A percentile compares a stretch with the other conserved stretches of the same genome.
Conservation (phyloP, 2,888 invertebrate species). For the Conistra vaccinii region DNA sequence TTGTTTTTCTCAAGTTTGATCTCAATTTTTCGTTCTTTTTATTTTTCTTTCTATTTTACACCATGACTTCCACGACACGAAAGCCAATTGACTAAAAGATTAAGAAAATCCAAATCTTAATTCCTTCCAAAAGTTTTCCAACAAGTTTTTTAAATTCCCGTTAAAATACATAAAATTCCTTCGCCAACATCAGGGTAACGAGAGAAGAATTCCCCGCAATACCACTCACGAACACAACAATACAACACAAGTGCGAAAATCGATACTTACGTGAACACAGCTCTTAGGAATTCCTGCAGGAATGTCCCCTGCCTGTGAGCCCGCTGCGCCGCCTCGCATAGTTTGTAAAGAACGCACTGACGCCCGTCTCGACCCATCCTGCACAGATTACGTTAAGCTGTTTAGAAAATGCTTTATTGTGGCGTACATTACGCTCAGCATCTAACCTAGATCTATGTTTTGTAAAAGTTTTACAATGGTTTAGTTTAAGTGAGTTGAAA, state of each 20-base stretch:
- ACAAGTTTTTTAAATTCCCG: not conserved
- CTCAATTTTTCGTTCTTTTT: too few species aligned
- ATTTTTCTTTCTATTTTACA: too few species aligned
- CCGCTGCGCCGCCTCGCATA: constrained; percentile 91
- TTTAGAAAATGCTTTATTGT: constrained; percentile 63
- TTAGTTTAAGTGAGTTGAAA: not conserved
- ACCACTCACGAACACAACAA: constrained; percentile 45
- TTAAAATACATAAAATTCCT: constrained; percentile 17
- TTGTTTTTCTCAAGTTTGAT: too few species aligned
- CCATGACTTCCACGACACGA: too few species aligned
- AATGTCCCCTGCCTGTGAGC: constrained; percentile 89
- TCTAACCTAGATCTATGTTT: constrained; percentile 19
- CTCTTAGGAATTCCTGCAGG: constrained; percentile 92
- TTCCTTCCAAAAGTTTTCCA: not conserved
- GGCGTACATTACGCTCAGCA: constrained; percentile 7
- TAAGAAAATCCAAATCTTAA: not conserved
- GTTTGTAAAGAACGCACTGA: constrained; percentile 92
- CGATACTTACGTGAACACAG: constrained; percentile 92
- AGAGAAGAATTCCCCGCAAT: constrained; percentile 44
- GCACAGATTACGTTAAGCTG: constrained; percentile 66
- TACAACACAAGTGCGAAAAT: constrained; percentile 35
- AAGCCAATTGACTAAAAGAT: not conserved
- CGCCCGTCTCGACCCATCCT: constrained; percentile 91
- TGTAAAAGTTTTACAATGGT: constrained; percentile 12
- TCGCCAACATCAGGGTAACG: constrained; percentile 2